Percentiles rank a stretch among this genome's conserved stretches.
Evolutionary conservation across 2,113 vertebrate genomes (phyloP).

Genomic region (Lycocorax pyrrhopterus): DNA sequence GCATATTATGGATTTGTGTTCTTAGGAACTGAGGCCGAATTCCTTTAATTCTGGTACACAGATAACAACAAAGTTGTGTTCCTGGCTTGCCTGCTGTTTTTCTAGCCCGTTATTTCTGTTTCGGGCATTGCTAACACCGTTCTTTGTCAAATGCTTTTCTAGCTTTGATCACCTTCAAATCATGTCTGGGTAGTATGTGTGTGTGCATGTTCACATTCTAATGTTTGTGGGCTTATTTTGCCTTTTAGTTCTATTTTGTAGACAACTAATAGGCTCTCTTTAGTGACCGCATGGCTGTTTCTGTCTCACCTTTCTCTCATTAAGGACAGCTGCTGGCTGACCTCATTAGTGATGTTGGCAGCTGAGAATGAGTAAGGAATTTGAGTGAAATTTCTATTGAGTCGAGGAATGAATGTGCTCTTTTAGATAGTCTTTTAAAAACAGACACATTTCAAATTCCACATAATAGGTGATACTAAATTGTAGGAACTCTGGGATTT

Average conservation of each 20-base stretch:
- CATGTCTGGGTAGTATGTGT: accelerated
- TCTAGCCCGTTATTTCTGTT: not conserved
- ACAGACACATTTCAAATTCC: not conserved
- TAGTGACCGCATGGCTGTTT: not conserved
- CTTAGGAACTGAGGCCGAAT: not conserved
- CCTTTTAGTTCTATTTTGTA: not conserved
- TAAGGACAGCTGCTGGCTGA: not conserved
- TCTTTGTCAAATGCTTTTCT: not conserved
- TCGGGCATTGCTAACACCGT: not conserved
- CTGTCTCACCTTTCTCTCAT: not conserved
- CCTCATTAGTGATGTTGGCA: not conserved
- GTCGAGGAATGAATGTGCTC: not conserved
- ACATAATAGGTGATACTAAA: not conserved
- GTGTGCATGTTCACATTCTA: not conserved
- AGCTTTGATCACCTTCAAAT: not conserved
- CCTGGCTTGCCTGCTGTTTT: not conserved
- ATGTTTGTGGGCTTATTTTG: not conserved
- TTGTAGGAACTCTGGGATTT: not conserved
- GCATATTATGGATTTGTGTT: not conserved
- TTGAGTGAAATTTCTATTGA: not conserved
- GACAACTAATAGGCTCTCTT: not conserved
- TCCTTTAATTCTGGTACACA: not conserved
- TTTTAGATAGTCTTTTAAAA: not conserved
- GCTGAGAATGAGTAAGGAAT: not conserved
- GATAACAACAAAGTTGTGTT: not conserved